phyloP scores from a whole-genome alignment of 30 jellyfish, hydroid and myxozoan genomes.

The Pseudorhiza aurosa region DNA sequence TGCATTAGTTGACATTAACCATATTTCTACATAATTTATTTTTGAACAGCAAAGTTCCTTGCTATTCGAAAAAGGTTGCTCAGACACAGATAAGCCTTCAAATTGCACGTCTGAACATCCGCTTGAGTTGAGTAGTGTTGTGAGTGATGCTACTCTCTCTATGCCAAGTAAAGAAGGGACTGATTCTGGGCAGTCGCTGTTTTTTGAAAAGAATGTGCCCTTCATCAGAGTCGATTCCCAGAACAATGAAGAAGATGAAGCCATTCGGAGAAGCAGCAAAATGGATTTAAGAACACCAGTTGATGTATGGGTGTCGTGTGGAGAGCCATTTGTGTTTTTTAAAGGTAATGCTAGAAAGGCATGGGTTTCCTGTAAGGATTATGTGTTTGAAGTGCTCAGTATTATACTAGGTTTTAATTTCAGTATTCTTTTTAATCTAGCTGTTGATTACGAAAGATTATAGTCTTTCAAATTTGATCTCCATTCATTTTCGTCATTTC shows the following conservation, averaged over 20 bases:
- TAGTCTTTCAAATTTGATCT: too few species aligned
- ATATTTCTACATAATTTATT: too few species aligned
- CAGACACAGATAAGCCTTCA: not conserved
- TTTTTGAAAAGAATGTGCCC: conserved; percentile 32
- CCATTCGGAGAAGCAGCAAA: conserved; percentile 14
- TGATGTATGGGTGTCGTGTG: conserved; percentile 94
- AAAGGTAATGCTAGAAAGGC: conserved; percentile 49
- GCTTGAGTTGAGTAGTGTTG: conserved; percentile 6
- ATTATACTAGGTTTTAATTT: not conserved
- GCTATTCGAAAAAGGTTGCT: too few species aligned
- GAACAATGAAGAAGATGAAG: not conserved
- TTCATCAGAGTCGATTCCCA: conserved; percentile 17
- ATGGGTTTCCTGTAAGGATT: not conserved
- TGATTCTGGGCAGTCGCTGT: conserved; percentile 11
- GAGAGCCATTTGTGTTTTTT: conserved; percentile 75
- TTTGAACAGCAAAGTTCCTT: too few species aligned
- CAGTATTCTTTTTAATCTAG: not conserved
- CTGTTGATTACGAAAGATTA: too few species aligned
- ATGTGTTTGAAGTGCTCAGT: not conserved
- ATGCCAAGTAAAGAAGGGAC: not conserved
- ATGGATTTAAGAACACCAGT: conserved; percentile 86
- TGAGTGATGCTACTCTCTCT: conserved; percentile 14
- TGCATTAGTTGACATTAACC: too few species aligned
- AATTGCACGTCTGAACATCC: not conserved
- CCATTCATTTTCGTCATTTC: too few species aligned